These are phyloP conservation scores for Paracanthobrama guichenoti DNA, from an alignment of 2,113 vertebrate genomes.

Conservation along the genomic window DNA sequence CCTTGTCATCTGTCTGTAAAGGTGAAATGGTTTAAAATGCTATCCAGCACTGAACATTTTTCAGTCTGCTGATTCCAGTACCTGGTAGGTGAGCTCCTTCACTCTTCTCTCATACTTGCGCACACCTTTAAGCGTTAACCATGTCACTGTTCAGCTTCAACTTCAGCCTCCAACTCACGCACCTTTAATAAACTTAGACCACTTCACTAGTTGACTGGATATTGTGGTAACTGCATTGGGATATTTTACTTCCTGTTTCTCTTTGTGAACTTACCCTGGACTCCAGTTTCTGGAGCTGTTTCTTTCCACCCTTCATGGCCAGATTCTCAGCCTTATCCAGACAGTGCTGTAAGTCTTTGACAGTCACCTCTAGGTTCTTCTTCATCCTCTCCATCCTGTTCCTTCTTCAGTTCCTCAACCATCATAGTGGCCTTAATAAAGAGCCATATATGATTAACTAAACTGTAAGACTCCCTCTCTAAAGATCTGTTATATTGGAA, in stretches of 20 bases:
- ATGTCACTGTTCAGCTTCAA: conserved; percentile 49
- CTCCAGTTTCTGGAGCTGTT: conserved; percentile 86
- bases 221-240: no score
- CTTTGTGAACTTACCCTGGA: conserved; percentile 31
- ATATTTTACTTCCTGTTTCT: no score
- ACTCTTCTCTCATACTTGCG: conserved; percentile 49
- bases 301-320: conserved; percentile 85
- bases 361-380: conserved; percentile 89
- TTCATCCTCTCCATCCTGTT: conserved; percentile 91
- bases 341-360: conserved; percentile 81
- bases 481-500: no score
- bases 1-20: conserved; percentile 61
- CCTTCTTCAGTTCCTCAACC: conserved; percentile 88
- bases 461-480: no score
- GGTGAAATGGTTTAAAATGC: no score
- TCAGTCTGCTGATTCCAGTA: conserved; percentile 63
- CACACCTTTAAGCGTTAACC: conserved; percentile 45
- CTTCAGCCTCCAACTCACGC: conserved; percentile 45
- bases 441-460: not conserved
- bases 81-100: conserved; percentile 51
- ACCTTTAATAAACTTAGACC: conserved; percentile 19
- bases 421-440: conserved; percentile 77
- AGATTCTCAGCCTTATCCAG: conserved; percentile 92
- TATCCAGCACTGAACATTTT: conserved; percentile 42
- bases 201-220: no score